Conservation (phyloP, 1,140 invertebrate species). For the Whitmania pigra region DNA sequence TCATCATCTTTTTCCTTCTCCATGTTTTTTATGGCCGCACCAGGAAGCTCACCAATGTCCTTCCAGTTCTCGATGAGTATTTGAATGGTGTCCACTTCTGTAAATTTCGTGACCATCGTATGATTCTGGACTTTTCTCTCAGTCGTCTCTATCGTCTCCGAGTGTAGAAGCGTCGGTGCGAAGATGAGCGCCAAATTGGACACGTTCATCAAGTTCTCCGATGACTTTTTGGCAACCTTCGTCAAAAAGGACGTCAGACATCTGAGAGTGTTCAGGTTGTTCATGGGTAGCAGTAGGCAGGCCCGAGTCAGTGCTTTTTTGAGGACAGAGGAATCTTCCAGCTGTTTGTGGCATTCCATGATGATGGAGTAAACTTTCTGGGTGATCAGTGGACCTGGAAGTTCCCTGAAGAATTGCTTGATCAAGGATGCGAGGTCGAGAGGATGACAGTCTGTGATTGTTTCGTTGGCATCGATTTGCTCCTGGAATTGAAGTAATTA, state of each 20-base stretch:
- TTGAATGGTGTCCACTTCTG: too few species aligned
- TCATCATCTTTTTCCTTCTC: too few species aligned
- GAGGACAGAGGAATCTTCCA: constrained; percentile 36
- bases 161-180: constrained; percentile 66
- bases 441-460: too few species aligned
- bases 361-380: constrained; percentile 58
- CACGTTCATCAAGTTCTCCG: constrained; percentile 64
- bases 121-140: too few species aligned
- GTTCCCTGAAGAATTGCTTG: constrained; percentile 64
- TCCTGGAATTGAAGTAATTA: too few species aligned
- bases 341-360: constrained; percentile 48
- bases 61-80: too few species aligned
- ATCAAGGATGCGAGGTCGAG: constrained; percentile 63
- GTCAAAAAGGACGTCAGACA: constrained; percentile 55
- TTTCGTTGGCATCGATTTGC: too few species aligned
- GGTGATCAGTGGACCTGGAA: constrained; percentile 68
- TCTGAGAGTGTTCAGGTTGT: constrained; percentile 54
- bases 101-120: too few species aligned
- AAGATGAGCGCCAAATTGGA: constrained; percentile 67
- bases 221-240: constrained; percentile 48
- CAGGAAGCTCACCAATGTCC: too few species aligned
- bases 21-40: too few species aligned
- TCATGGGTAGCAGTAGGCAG: constrained; percentile 52
- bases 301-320: constrained; percentile 49
- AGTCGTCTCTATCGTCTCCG: constrained; percentile 30